Conservation (phyloP, 2,113 vertebrate genomes). For the Cephalopterus ornatus region DNA sequence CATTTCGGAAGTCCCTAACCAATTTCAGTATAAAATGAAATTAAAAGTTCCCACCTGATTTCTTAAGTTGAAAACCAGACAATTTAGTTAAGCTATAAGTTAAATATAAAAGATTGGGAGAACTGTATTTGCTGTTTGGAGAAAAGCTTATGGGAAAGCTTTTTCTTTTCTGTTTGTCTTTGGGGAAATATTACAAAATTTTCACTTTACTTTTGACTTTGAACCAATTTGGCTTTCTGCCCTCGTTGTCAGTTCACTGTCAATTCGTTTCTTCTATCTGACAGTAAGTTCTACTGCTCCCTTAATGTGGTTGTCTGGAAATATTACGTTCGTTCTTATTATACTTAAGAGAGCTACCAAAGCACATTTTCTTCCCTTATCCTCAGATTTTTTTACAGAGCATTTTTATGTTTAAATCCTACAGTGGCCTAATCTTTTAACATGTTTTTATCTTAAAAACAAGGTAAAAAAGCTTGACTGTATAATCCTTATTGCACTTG, state of each 20-base stretch:
- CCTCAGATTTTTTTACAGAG: not conserved
- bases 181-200: not conserved
- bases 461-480: slow-evolving; percentile 21
- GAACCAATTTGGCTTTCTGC: not conserved
- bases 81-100: not conserved
- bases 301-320: not conserved
- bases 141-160: not conserved
- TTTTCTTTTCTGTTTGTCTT: not conserved
- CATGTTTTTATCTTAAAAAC: slow-evolving; percentile 25
- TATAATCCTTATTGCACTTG: slow-evolving; percentile 7
- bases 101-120: not conserved
- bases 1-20: not conserved
- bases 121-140: not conserved
- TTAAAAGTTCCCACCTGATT: not conserved
- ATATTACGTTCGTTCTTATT: not conserved
- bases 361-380: slow-evolving; percentile 5
- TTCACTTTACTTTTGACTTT: slow-evolving; percentile 18
- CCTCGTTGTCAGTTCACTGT: not conserved
- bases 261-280: slow-evolving; percentile 19
- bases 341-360: not conserved
- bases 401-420: slow-evolving; percentile 6
- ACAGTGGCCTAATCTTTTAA: slow-evolving; percentile 10
- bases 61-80: not conserved
- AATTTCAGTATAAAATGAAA: not conserved
- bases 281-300: not conserved